Percentiles rank a stretch among this genome's conserved stretches.
phyloP scores from a whole-genome alignment of 1,140 invertebrate genomes.

The Chironomus striatipennis region DNA sequence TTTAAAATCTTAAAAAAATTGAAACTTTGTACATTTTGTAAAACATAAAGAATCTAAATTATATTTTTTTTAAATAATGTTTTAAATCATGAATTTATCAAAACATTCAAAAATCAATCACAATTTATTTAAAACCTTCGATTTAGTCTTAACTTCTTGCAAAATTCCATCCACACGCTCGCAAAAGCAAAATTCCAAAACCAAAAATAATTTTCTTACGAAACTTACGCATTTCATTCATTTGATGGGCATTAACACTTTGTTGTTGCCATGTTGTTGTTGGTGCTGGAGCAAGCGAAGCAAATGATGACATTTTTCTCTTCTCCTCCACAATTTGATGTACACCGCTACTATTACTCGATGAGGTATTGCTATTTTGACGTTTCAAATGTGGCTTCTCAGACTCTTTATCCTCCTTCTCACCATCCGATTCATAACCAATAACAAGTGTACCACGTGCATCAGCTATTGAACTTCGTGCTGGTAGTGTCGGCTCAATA shows the following conservation, averaged over 20 bases:
- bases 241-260: conserved; percentile 33
- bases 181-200: too few species aligned
- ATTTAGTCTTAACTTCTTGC: too few species aligned
- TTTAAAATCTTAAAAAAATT: too few species aligned
- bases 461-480: conserved; percentile 63
- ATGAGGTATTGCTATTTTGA: conserved; percentile 42
- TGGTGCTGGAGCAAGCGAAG: conserved; percentile 50
- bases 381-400: conserved; percentile 48
- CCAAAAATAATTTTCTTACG: neutral
- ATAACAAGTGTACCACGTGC: conserved; percentile 61
- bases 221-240: conserved; percentile 23
- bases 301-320: conserved; percentile 34
- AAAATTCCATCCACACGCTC: too few species aligned
- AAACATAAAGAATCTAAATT: too few species aligned
- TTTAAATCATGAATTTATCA: too few species aligned
- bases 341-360: conserved; percentile 32
- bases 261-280: conserved; percentile 87
- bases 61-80: too few species aligned
- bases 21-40: too few species aligned
- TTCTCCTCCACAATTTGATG: conserved; percentile 31
- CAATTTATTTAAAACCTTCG: too few species aligned
- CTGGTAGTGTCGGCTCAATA: conserved; percentile 48
- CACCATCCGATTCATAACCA: conserved; percentile 53
- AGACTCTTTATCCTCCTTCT: conserved; percentile 47
- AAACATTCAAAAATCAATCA: too few species aligned